Base-by-base conservation (phyloP, 2,888 invertebrate species). In the Mythimna vitellina region DNA sequence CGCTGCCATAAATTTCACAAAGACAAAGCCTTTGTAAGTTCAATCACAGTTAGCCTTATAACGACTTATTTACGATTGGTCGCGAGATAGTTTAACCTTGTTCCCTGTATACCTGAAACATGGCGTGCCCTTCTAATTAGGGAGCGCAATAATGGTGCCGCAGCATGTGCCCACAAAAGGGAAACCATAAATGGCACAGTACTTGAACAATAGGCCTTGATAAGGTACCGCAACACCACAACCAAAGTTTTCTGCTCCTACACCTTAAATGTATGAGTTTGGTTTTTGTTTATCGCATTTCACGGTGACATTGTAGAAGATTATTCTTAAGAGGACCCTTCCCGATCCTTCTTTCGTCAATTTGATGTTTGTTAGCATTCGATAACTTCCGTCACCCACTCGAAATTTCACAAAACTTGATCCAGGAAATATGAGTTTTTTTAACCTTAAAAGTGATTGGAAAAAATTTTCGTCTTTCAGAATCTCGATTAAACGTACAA, bases 51-150 rank as follows among this genome's bases (percentile, higher is more conserved):
- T 73, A 80, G 80, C 80, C 82, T 70, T 85, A 61, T 57, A 74
- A 75, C 66, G 64, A 80, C 65, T 78, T 76, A 85, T 82, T 78
- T 75, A 83, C 81, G 86, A 88, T 89, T 79, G 84, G 80, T 70
- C 35, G 68, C 77, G 80, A 80, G 85, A 87, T 89, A 88, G 85
- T 85, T 87, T 53, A 57, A 62, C 68, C 58, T 73, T 67, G 82
- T 83, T 77, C 67, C 77, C 69, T 63, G 65, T 73, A 69, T 60
- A 82, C 81, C 83, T 86, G 82, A 85, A 88, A 87, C 83, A 85
- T 83, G 85, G 84, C 76, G 54, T 73, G 83, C 88, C 88, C 91
- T 90, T 89, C 91, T 92, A 93, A 95, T 94, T 93, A 93, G 87
- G 91, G 87, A 89, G 86, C 85, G 86, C 83, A 86, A 86, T 90